These are phyloP conservation scores for Epistrophe grossulariae DNA, from an alignment of 2,888 invertebrate species.

Conservation along the genomic window DNA sequence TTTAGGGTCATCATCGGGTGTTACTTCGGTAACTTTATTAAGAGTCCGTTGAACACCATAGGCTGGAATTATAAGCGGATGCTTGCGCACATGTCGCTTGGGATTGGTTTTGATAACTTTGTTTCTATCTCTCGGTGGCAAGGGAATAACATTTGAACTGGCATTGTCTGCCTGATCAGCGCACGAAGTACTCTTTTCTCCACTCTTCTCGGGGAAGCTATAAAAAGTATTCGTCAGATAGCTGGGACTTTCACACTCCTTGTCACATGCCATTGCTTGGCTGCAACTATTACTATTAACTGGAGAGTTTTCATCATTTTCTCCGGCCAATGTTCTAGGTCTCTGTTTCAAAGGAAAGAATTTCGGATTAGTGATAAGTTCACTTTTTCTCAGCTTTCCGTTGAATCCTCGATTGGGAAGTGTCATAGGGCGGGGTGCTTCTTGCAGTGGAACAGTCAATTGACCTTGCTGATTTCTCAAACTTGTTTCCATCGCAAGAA, in stretches of 20 bases:
- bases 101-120: conserved; percentile 85
- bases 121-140: conserved; percentile 89
- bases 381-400: conserved; percentile 79
- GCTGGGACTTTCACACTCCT: conserved; percentile 83
- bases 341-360: conserved; percentile 62
- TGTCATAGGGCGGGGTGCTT: conserved; percentile 82
- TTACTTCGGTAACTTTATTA: conserved; percentile 85
- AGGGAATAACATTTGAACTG: conserved; percentile 88
- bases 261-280: conserved; percentile 70
- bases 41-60: conserved; percentile 87
- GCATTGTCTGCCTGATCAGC: conserved; percentile 42
- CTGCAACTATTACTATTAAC: conserved; percentile 60
- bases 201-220: conserved; percentile 80
- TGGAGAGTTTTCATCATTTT: conserved; percentile 77
- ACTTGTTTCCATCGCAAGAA: conserved; percentile 61
- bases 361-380: conserved; percentile 75
- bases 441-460: conserved; percentile 78
- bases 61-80: conserved; percentile 91
- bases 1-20: conserved; percentile 81
- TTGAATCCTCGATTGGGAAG: conserved; percentile 82
- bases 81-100: conserved; percentile 91
- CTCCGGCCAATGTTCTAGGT: conserved; percentile 54
- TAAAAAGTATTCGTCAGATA: conserved; percentile 82
- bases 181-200: conserved; percentile 5
- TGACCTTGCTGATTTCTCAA: conserved; percentile 69